Conservation (phyloP, 2,888 invertebrate species). For the Endomychus coccineus region DNA sequence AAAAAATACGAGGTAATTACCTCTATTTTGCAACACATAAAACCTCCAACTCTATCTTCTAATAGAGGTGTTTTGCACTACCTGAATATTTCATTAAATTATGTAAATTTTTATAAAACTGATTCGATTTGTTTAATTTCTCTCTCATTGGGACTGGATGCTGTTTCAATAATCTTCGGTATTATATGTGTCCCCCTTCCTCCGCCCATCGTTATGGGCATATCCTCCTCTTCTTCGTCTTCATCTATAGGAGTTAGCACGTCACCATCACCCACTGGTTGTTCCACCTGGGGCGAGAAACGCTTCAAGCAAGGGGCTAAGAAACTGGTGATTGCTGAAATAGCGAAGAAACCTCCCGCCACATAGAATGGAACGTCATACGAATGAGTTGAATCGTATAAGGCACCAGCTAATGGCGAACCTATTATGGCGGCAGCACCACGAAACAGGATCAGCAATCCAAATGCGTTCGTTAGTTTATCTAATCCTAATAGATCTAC, state of each 20-base stretch:
- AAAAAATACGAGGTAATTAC: too few relatives aligned
- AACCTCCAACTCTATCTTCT: too few relatives aligned
- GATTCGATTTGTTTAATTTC: constrained; percentile 67
- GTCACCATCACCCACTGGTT: constrained; percentile 44
- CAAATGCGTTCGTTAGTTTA: constrained; percentile 94
- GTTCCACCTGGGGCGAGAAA: constrained; percentile 44
- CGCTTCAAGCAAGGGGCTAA: constrained; percentile 67
- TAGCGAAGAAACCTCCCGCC: constrained; percentile 80
- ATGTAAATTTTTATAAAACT: constrained; percentile 50
- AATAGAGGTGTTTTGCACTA: too few relatives aligned
- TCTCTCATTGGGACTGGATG: constrained; percentile 52
- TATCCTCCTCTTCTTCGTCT: constrained; percentile 65
- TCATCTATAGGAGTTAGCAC: constrained; percentile 76
- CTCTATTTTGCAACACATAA: too few relatives aligned
- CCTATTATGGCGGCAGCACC: constrained; percentile 89
- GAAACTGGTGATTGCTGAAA: constrained; percentile 79
- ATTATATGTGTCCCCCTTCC: constrained; percentile 37
- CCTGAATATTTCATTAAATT: too few relatives aligned
- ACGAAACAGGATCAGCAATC: constrained; percentile 88
- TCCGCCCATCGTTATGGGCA: constrained; percentile 56
- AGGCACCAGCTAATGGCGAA: constrained; percentile 76
- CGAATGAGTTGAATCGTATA: constrained; percentile 79
- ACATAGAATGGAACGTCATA: constrained; percentile 89
- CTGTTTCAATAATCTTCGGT: constrained; percentile 72
- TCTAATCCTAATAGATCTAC: constrained; percentile 94